A percentile compares a stretch with the other conserved stretches of the same genome.
These are phyloP conservation scores for Sus cebifrons DNA, from an alignment of 2,797 vertebrate genomes.

Conservation along the genomic window DNA sequence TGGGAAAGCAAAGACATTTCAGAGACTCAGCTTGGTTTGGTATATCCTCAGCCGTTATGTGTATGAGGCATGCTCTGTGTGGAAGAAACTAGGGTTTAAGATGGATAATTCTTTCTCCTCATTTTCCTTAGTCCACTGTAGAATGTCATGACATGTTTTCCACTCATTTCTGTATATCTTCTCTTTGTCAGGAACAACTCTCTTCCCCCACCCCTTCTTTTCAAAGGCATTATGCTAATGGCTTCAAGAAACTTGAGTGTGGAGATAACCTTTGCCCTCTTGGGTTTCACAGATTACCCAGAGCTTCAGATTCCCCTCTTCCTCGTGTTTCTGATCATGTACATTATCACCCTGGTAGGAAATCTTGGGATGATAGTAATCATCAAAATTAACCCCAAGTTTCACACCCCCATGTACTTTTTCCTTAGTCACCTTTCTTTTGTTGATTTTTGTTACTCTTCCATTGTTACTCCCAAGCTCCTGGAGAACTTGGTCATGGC, in stretches of 20 bases:
- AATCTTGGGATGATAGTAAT: no score
- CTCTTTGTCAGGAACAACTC: background rate
- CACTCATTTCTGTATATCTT: background rate
- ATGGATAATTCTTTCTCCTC: background rate
- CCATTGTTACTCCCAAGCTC: no score
- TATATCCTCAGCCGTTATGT: background rate
- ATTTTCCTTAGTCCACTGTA: background rate
- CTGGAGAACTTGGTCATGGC: slow-evolving; percentile 43
- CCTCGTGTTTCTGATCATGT: no score
- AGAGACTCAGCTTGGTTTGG: background rate
- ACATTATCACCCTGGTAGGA: no score
- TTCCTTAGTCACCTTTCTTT: no score
- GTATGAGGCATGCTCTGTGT: background rate
- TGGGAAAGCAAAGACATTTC: background rate
- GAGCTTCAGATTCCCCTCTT: no score
- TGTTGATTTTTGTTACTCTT: no score
- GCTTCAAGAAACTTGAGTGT: slow-evolving; percentile 61
- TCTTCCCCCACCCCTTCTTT: background rate
- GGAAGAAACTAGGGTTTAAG: background rate
- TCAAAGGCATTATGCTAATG: background rate
- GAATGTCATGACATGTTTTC: background rate
- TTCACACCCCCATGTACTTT: no score
- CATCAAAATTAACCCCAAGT: no score
- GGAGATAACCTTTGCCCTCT: background rate
- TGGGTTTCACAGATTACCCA: no score